Base-by-base conservation (phyloP, 2,113 vertebrate genomes). In the Silurus meridionalis region DNA sequence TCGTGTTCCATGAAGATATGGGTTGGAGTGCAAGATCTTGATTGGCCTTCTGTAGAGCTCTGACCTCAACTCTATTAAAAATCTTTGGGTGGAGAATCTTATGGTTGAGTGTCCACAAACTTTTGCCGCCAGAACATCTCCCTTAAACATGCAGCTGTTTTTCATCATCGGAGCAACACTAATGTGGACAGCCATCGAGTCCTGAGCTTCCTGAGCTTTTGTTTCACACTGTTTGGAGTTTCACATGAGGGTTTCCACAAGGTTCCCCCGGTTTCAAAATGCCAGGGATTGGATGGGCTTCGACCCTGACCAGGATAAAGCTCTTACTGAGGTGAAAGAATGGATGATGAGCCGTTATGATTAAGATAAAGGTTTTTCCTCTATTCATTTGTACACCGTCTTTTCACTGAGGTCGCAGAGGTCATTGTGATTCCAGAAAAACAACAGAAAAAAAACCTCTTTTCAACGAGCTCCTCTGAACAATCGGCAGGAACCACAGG, bases 401-500 rank as follows among this genome's bases (percentile, higher is more conserved):
- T 64, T 80, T 67, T 84, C 11, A 82, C 67, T 75, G 8, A 50
- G 64, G 23, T 11, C 6, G 0, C 19, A 72, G 80, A 72, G 72
- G 75, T 63, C 21, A 77, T 53, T 60, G 64, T 50, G 53, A 58
- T 71, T 19, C 15, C 72, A 46, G n/a, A 72, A 48, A 17, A 13
- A 52, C 61, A 52, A 63, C 28, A 58, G 10, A 55, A 82, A 25
- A 64, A 8, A 5, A 28, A 85, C 37, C n/a, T 2, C 72, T 64
- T n/a, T 63, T 14, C 2, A 25, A 83, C 1, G 46, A 28, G 58
- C 55, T 21, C 50, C 64, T 37, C 10, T 4, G 75, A 80, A 53
- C 71, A 58, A 60, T 25, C 23, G 21, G 15, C 21, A 83, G n/a
- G 1, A 87, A 63, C 72, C 67, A 78, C n/a, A 85, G 83, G 57